Percentiles rank a stretch among this genome's conserved stretches.
Conservation (phyloP, 2,113 vertebrate genomes). For the Herpetotheres cachinnans region DNA sequence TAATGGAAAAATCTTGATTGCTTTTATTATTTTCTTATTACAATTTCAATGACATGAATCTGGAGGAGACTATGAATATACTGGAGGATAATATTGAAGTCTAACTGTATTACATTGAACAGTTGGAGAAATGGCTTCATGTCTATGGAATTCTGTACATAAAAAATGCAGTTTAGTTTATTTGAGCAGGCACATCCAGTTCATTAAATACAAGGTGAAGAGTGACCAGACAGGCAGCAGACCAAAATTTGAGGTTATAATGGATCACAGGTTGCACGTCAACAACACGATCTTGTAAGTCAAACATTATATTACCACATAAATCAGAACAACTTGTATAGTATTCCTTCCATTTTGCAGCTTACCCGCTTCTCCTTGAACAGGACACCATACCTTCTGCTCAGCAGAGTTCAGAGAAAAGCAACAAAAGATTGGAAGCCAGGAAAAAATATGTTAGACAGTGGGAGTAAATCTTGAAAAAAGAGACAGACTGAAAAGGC, state of each 20-base stretch:
- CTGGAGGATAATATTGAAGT: background rate
- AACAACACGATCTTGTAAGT: background rate
- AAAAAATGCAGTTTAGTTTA: background rate
- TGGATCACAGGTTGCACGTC: background rate
- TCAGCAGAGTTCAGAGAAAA: background rate
- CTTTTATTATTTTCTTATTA: background rate
- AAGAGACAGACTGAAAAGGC: background rate
- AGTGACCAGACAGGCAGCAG: background rate
- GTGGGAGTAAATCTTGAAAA: background rate
- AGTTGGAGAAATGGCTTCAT: background rate
- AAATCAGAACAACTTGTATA: background rate
- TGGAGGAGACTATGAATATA: background rate
- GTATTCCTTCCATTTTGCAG: background rate
- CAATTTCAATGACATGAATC: background rate
- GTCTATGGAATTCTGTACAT: background rate
- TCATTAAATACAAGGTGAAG: background rate
- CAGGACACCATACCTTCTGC: background rate
- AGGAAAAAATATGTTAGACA: background rate
- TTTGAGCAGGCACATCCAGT: background rate
- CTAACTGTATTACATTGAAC: background rate
- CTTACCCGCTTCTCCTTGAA: background rate
- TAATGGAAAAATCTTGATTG: background rate
- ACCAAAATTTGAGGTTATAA: background rate
- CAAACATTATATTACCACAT: background rate
- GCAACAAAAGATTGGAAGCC: background rate